Evolutionary conservation across 2,113 vertebrate species (phyloP), one percentile per base, ranked within the genome.

Genomic region (Atractosteus spatula): DNA sequence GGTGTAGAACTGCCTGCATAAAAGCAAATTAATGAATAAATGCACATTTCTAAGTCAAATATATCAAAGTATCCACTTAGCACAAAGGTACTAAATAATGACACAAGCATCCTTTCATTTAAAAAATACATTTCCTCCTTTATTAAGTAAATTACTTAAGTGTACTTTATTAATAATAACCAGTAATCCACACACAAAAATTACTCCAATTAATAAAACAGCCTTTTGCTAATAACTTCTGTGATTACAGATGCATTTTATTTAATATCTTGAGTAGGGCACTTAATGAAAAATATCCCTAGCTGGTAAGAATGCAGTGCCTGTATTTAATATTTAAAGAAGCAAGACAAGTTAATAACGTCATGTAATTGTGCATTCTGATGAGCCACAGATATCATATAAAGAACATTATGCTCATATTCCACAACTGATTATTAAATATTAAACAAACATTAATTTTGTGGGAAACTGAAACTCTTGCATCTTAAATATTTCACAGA

Each of bases 131-230:
- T 72, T 70, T 78, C 51, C 56, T 51, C 57, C 69, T 45, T 71
- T 70, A 76, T 70, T 70, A 72, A 54, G 57, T 12, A 54, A 72
- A 71, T 69, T 45, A 55, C 66, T 81, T 65, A 57, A 55, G 47
- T 66, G 66, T 73, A 42, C 62, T 72, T 66, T 74, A 62, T 69
- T 66, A 66, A 77, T 73, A 73, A 62, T 57, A 10, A 51, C 67
- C 65, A 12, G 71, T 57, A 55, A 77, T 73, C 73, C 74, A 17
- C 61, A 69, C 69, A 57, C 68, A 3, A 16, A 72, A 78, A 76
- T 77, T 42, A 75, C 62, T 72, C 62, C 70, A 70, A 70, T 69
- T 77, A 76, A 77, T 76, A 75, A 71, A 11, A 45, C 17, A 59
- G 51, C 67, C 76, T 57, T 78, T 69, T 62, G 65, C 56, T 74